A percentile compares a stretch with the other conserved stretches of the same genome.
Conservation (phyloP, 2,797 vertebrate genomes). For the Malurus leucopterus region DNA sequence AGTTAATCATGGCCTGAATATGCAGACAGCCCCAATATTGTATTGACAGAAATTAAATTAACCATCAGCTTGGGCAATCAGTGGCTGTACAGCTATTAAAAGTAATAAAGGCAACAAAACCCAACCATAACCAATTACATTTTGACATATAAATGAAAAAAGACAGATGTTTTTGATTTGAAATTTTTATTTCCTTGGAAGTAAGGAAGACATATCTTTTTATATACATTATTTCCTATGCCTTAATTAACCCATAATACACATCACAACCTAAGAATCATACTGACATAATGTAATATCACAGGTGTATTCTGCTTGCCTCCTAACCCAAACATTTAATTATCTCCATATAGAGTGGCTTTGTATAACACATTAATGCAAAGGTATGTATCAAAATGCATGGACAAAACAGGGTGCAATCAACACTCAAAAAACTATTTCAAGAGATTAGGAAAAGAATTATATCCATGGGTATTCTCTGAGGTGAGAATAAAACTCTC, state of each 20-base stretch:
- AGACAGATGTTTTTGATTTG: constrained; percentile 74
- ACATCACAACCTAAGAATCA: constrained; percentile 14
- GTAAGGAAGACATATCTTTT: constrained; percentile 53
- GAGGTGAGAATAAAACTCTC: background rate
- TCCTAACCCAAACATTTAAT: background rate
- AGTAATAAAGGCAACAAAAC: constrained; percentile 82
- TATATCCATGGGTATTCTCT: background rate
- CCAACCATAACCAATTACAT: constrained; percentile 81
- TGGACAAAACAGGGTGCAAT: background rate
- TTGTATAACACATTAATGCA: background rate
- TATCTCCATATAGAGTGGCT: background rate
- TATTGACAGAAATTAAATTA: constrained; percentile 89
- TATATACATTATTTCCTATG: constrained; percentile 35
- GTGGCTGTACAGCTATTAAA: constrained; percentile 82
- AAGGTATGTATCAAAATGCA: background rate
- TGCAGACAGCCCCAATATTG: constrained; percentile 85
- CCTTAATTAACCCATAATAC: constrained; percentile 58
- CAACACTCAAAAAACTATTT: background rate
- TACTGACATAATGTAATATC: constrained; percentile 3
- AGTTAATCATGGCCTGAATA: constrained; percentile 84
- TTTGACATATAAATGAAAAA: constrained; percentile 78
- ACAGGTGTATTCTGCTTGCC: background rate
- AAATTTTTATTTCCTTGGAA: constrained; percentile 64
- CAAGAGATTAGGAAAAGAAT: background rate
- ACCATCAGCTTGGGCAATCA: constrained; percentile 83